These are phyloP conservation scores for Pollicipes pollicipes DNA, from an alignment of 1,140 invertebrate species.

Conservation along the genomic window DNA sequence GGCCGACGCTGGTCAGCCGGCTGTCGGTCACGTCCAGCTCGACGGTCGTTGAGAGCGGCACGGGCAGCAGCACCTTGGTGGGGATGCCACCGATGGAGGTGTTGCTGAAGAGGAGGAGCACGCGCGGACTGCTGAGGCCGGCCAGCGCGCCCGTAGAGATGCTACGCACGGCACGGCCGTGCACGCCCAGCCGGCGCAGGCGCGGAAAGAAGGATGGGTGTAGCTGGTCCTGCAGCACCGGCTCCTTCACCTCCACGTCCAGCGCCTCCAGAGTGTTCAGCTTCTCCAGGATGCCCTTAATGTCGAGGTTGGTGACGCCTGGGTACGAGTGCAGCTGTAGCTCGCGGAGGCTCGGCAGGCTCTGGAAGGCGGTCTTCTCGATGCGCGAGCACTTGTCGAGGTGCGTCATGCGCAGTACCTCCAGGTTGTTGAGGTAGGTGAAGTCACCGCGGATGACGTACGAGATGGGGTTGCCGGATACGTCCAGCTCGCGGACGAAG, in stretches of 20 bases:
- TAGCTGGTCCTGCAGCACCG: constrained; percentile 59
- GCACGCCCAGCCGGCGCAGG: constrained; percentile 49
- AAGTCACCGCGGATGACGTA: constrained; percentile 54
- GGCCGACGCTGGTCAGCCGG: constrained; percentile 49
- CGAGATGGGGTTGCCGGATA: constrained; percentile 57
- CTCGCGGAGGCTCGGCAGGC: constrained; percentile 44
- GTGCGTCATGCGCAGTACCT: constrained; percentile 43
- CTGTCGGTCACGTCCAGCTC: constrained; percentile 57
- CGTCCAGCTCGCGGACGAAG: constrained; percentile 45
- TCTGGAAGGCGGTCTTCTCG: constrained; percentile 61
- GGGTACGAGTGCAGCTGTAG: constrained; percentile 54
- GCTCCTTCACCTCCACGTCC: constrained; percentile 71
- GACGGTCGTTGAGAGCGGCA: constrained; percentile 68
- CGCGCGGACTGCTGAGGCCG: constrained; percentile 40
- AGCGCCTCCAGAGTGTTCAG: constrained; percentile 31
- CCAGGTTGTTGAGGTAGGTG: constrained; percentile 42
- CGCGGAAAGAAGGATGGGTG: constrained; percentile 56
- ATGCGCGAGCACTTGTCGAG: constrained; percentile 49
- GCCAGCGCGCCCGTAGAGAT: constrained; percentile 63
- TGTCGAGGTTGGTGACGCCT: constrained; percentile 58
- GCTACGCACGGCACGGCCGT: constrained; percentile 53
- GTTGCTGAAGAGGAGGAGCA: constrained; percentile 54
- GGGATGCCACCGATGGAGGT: constrained; percentile 58
- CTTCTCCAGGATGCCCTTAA: constrained; percentile 50
- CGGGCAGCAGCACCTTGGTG: constrained; percentile 59